Conservation (phyloP, 2,888 invertebrate species). For the Diaperis boleti region DNA sequence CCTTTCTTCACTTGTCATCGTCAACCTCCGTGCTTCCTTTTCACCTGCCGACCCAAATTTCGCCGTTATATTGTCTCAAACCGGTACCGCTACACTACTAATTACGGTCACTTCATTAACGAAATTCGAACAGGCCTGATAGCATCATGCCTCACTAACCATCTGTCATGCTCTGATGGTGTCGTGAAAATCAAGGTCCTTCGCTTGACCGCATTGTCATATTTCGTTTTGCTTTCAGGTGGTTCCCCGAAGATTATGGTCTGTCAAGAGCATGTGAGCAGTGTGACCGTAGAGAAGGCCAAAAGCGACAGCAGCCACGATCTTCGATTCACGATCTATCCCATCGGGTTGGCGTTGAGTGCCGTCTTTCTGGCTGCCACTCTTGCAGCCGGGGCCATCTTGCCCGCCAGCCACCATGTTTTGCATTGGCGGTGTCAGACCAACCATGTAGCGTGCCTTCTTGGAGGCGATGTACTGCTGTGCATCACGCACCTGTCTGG, state of each 20-base stretch:
- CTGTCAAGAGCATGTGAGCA: constrained; percentile 71
- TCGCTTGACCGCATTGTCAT: not conserved
- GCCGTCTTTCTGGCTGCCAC: constrained; percentile 86
- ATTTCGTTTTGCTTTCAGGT: constrained; percentile 52
- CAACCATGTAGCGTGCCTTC: constrained; percentile 85
- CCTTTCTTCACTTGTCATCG: constrained; percentile 1
- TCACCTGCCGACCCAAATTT: constrained; percentile 33
- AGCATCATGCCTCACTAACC: constrained; percentile 1
- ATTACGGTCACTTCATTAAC: constrained; percentile 18
- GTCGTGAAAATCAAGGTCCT: constrained; percentile 13
- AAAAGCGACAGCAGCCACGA: constrained; percentile 57
- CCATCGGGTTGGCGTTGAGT: constrained; percentile 82
- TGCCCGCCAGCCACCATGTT: constrained; percentile 87
- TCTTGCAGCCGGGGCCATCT: constrained; percentile 80
- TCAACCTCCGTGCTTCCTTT: constrained; percentile 6
- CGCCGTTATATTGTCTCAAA: constrained; percentile 19
- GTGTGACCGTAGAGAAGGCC: constrained; percentile 45
- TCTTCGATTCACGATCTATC: constrained; percentile 79
- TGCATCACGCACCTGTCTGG: constrained; percentile 82
- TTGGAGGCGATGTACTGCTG: constrained; percentile 84
- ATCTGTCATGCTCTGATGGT: constrained; percentile 19
- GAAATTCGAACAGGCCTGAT: constrained; percentile 2
- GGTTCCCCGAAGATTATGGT: constrained; percentile 71
- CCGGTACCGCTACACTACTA: constrained; percentile 3
- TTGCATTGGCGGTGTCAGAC: constrained; percentile 92